phyloP scores from a whole-genome alignment of 2,113 vertebrate species.

The Bucco capensis region DNA sequence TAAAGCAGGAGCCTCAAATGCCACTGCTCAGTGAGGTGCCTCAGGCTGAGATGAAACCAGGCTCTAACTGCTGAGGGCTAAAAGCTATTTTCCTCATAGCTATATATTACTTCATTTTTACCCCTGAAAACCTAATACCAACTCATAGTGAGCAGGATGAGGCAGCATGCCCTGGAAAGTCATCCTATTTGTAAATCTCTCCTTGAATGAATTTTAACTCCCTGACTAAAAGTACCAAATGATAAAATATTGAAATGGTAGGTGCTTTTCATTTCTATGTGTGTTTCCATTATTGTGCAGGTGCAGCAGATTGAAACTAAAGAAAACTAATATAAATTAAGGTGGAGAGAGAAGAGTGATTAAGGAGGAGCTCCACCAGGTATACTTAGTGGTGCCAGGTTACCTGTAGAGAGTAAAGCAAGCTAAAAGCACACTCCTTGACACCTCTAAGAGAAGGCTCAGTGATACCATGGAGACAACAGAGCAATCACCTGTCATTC shows the following conservation, averaged over 20 bases:
- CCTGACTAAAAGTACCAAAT: background rate
- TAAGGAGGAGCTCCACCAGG: background rate
- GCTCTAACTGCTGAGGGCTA: background rate
- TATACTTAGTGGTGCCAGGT: background rate
- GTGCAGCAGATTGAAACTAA: background rate
- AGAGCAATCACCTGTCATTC: conserved; percentile 3
- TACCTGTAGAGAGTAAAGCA: background rate
- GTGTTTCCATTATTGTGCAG: background rate
- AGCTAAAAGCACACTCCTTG: background rate
- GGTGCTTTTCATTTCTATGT: background rate
- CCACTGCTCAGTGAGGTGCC: background rate
- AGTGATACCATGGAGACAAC: conserved; percentile 42
- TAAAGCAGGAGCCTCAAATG: background rate
- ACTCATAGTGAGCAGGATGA: background rate
- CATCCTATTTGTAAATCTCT: background rate
- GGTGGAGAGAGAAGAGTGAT: background rate
- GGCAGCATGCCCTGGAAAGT: background rate
- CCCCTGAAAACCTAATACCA: background rate
- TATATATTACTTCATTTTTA: background rate
- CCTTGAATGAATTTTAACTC: background rate
- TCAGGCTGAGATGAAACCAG: background rate
- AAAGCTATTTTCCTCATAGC: background rate
- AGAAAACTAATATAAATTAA: background rate
- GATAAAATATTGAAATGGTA: background rate
- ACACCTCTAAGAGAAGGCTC: background rate